Evolutionary conservation across 2,113 vertebrate species (phyloP).

Genomic region (Raja brachyura): DNA sequence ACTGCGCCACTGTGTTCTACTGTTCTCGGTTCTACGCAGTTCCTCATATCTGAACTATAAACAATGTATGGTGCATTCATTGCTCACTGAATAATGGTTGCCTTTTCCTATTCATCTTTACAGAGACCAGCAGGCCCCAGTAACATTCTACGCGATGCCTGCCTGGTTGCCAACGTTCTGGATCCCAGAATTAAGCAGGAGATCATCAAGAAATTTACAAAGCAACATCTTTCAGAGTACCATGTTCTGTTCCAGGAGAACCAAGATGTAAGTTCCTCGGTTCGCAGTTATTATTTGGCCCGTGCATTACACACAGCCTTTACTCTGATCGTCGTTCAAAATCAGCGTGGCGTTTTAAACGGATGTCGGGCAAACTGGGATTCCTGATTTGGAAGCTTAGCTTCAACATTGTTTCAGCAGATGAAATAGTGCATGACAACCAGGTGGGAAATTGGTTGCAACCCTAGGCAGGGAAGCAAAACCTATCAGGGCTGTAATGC

Average conservation of each 20-base stretch:
- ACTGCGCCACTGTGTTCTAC: no score
- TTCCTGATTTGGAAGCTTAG: not conserved
- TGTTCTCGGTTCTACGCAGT: no score
- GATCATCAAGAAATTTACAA: constrained; percentile 97
- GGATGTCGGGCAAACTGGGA: not conserved
- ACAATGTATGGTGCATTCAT: not conserved
- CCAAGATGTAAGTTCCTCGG: constrained; percentile 77
- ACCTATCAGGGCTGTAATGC: not conserved
- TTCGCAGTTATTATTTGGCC: constrained; percentile 41
- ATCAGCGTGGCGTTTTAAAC: not conserved
- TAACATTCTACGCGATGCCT: constrained; percentile 88
- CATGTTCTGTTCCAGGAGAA: constrained; percentile 97
- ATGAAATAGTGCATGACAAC: not conserved
- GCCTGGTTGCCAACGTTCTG: constrained; percentile 87
- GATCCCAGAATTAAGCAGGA: constrained; percentile 94
- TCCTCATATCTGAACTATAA: not conserved
- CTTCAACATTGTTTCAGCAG: not conserved
- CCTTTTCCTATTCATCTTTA: constrained; percentile 32
- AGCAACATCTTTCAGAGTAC: constrained; percentile 93
- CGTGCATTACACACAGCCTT: not conserved
- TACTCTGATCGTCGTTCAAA: not conserved
- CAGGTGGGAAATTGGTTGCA: not conserved
- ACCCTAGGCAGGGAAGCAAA: not conserved
- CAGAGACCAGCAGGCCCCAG: constrained; percentile 89
- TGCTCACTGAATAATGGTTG: not conserved